Evolutionary conservation across 2,888 invertebrate species (phyloP), one percentile per base, ranked within the genome.

Genomic region (Lordiphosa andalusiaca): DNA sequence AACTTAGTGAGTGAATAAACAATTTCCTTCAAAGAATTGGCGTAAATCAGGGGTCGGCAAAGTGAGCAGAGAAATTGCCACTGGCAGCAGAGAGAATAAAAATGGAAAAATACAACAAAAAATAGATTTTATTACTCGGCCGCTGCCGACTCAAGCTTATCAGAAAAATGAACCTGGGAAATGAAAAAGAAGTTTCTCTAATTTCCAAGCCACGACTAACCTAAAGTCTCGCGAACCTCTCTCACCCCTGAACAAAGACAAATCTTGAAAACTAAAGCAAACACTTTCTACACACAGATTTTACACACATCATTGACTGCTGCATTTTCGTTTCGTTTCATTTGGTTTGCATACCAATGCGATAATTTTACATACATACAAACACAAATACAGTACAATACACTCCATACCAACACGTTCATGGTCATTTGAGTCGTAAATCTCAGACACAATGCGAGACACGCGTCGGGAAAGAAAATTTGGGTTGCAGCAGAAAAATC

Each of bases 371-470:
- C 53, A 48, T 52, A 49, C 39, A 52, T 52, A 37, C 16, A 33
- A n/a, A 48, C 16, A 19, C 35, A 38, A 30, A 33, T 39, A 6
- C n/a, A 47, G 44, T 38, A 47, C 47, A 30, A 68, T 37, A 59
- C 61, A 58, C 52, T 58, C 67, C 83, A 80, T 80, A 67, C 67
- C 83, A 75, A 75, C 85, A 80, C 85, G 83, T 80, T 80, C 80
- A 80, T 78, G 80, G 80, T 67, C 80, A 80, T 82, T 70, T 66
- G 84, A 82, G 80, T 84, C 84, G 75, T 80, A 80, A 80, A 80
- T 84, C 80, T 82, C 55, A 54, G 58, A 41, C 49, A 39, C 10
- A 33, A 12, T 21, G 60, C 60, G 46, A 78, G 82, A 84, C 82
- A 81, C 74, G 69, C 78, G 82, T 73, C 74, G 64, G 61, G 51